Conservation (phyloP, 2,888 invertebrate species). For the Morpho achilles region DNA sequence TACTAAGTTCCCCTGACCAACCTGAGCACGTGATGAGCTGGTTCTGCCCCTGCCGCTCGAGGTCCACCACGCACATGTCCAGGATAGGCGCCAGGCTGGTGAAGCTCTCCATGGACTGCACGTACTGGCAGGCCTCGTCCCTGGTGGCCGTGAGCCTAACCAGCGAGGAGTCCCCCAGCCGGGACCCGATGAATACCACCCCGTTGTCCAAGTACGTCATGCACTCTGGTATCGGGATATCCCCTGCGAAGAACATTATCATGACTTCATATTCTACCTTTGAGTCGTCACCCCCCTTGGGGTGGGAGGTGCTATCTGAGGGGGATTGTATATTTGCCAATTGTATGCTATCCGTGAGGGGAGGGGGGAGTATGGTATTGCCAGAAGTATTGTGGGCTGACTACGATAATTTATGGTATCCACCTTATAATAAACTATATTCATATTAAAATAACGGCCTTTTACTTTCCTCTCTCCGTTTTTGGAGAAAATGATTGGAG, state of each 20-base stretch:
- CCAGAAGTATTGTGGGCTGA: too few relatives aligned
- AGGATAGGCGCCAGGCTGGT: conserved; percentile 98
- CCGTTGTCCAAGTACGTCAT: conserved; percentile 99
- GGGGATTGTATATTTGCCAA: not conserved
- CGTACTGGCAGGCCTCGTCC: conserved; percentile 93
- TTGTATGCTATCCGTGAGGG: too few relatives aligned
- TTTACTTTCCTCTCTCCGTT: too few relatives aligned
- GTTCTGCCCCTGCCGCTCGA: conserved; percentile 97
- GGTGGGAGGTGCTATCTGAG: too few relatives aligned
- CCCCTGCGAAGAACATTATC: conserved; percentile 69
- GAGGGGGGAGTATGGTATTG: too few relatives aligned
- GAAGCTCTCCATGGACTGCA: conserved; percentile 96
- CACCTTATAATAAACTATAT: too few relatives aligned
- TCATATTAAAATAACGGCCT: too few relatives aligned
- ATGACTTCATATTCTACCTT: too few relatives aligned
- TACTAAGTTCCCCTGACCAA: conserved; percentile 24
- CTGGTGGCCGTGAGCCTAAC: conserved; percentile 91
- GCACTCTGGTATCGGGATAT: conserved; percentile 96
- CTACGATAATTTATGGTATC: too few relatives aligned
- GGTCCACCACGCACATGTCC: conserved; percentile 97
- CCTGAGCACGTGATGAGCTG: conserved; percentile 99
- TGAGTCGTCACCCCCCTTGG: too few relatives aligned
- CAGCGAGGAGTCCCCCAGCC: conserved; percentile 97
- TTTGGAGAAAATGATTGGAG: too few relatives aligned
- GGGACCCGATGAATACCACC: conserved; percentile 96